phyloP scores from a whole-genome alignment of 2,888 invertebrate genomes.

The Melanargia galathea region DNA sequence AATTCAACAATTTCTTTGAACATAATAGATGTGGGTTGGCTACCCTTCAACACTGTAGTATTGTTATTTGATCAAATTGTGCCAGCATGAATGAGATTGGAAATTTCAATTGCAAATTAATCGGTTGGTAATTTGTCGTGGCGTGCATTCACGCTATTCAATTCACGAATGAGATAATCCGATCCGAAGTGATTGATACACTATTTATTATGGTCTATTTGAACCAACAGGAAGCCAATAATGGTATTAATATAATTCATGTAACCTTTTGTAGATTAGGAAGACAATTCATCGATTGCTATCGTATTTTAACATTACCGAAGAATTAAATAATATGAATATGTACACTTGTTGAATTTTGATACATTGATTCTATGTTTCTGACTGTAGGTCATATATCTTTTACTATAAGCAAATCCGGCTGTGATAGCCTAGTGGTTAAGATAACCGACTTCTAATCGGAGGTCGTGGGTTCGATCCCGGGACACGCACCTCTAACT shows the following conservation, averaged over 20 bases:
- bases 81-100: conserved; percentile 12
- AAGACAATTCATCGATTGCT: background rate
- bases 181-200: conserved; percentile 8
- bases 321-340: background rate
- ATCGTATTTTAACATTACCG: background rate
- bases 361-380: too few relatives aligned
- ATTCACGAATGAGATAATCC: conserved; percentile 8
- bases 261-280: conserved; percentile 4
- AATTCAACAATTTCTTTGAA: background rate
- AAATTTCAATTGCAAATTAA: conserved; percentile 29
- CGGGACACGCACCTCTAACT: too few relatives aligned
- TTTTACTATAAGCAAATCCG: too few relatives aligned
- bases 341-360: background rate
- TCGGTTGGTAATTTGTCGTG: conserved; percentile 21
- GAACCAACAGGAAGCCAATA: conserved; percentile 1
- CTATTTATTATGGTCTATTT: conserved; percentile 3
- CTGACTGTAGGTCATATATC: too few relatives aligned
- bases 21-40: background rate
- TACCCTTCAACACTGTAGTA: background rate
- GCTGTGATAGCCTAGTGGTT: too few relatives aligned
- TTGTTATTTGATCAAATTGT: background rate
- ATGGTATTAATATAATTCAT: conserved; percentile 1
- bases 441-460: too few relatives aligned
- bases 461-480: too few relatives aligned
- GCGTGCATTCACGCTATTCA: conserved; percentile 22